Evolutionary conservation across 2,113 vertebrate genomes (phyloP).

Genomic region (Merops nubicus): DNA sequence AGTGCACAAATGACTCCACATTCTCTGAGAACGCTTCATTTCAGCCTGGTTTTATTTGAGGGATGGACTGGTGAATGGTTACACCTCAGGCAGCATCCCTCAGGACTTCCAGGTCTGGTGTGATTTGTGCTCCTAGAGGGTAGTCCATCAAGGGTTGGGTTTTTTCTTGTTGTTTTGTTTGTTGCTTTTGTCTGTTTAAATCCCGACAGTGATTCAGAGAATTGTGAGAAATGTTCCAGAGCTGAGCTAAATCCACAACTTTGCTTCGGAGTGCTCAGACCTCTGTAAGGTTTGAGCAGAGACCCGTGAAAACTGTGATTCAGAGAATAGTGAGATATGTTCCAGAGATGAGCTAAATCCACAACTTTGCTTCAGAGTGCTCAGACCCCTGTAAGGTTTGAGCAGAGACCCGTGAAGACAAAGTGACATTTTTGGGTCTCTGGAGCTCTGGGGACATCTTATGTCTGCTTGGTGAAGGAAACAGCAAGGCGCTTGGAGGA

Average conservation of each 20-base stretch:
- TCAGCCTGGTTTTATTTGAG: not conserved
- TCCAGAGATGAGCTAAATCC: not conserved
- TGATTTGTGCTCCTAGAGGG: not conserved
- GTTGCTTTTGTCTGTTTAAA: not conserved
- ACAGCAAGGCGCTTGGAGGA: not conserved
- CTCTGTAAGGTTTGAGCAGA: not conserved
- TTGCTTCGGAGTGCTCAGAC: not conserved
- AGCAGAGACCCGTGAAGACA: not conserved
- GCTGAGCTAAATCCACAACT: not conserved
- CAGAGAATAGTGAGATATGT: not conserved
- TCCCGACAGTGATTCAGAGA: not conserved
- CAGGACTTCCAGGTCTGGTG: not conserved
- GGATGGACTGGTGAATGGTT: not conserved
- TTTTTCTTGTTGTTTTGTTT: not conserved
- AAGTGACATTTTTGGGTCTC: not conserved
- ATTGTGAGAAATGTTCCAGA: not conserved
- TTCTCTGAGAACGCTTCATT: fast-evolving
- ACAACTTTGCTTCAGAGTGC: not conserved
- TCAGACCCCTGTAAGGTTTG: not conserved
- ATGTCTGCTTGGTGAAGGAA: not conserved
- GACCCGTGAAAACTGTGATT: not conserved
- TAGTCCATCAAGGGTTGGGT: fast-evolving
- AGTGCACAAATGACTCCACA: not conserved
- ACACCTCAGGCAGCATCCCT: not conserved
- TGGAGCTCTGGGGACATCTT: not conserved